A percentile compares a stretch with the other conserved stretches of the same genome.
Evolutionary conservation across 2,113 vertebrate genomes (phyloP).

Genomic region (Lasiurus borealis): DNA sequence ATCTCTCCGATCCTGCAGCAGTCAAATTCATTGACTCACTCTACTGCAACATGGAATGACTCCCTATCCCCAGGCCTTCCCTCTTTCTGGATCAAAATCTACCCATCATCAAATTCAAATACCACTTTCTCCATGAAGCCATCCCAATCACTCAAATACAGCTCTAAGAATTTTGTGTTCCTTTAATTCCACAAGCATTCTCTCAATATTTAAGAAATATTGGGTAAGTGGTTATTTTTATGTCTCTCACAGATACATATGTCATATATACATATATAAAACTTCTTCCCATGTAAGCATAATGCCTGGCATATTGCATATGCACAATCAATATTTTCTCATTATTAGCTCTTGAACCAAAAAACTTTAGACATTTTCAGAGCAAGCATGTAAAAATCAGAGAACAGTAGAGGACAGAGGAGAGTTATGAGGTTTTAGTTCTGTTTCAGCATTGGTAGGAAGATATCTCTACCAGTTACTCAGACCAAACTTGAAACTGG

Average conservation of each 20-base stretch:
- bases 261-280: neutral
- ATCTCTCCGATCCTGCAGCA: conserved; percentile 27
- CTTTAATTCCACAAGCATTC: neutral
- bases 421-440: neutral
- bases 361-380: conserved; percentile 15
- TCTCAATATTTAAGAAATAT: neutral
- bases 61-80: neutral
- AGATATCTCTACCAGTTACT: neutral
- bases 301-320: neutral
- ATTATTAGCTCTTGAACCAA: neutral
- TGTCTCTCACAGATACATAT: neutral
- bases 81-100: neutral
- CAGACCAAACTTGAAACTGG: neutral
- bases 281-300: neutral
- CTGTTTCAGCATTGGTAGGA: neutral
- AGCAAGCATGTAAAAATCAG: neutral
- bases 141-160: neutral
- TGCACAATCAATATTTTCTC: neutral
- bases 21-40: conserved; percentile 33
- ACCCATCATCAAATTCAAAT: neutral
- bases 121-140: neutral
- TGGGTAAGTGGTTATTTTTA: neutral
- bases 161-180: neutral
- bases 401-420: neutral
- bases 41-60: neutral